Conservation (phyloP, 2,797 vertebrate genomes). For the Paguma larvata region DNA sequence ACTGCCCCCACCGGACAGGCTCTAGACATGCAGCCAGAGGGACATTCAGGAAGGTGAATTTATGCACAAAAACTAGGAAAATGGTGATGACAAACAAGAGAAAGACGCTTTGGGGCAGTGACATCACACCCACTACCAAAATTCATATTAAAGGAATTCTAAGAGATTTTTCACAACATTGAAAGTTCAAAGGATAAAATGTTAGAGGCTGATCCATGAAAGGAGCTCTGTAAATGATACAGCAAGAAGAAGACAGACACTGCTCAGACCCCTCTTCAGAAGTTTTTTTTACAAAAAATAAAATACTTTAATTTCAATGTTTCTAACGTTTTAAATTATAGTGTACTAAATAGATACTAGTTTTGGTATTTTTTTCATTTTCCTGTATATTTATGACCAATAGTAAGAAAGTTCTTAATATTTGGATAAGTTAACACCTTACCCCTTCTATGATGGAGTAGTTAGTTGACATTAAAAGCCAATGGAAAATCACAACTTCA, state of each 20-base stretch:
- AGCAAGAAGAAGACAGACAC: not conserved
- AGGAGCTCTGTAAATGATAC: not conserved
- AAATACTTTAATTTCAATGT: not conserved
- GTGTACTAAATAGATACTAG: not conserved
- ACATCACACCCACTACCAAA: not conserved
- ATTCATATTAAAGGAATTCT: not conserved
- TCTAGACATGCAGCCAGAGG: not conserved
- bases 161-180: not conserved
- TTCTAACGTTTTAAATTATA: not conserved
- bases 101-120: not conserved
- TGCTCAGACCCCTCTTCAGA: not conserved
- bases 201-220: not conserved
- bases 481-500: not conserved
- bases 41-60: not conserved
- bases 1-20: not conserved
- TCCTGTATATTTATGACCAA: not conserved
- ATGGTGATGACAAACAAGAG: not conserved
- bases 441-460: not conserved
- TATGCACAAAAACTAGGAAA: not conserved
- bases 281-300: not conserved
- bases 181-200: not conserved
- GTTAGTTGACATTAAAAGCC: not conserved
- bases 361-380: not conserved
- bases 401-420: not conserved
- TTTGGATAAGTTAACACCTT: not conserved